Evolutionary conservation across 2,113 vertebrate species (phyloP), one percentile per base, ranked within the genome.

Genomic region (Dromas ardeola): DNA sequence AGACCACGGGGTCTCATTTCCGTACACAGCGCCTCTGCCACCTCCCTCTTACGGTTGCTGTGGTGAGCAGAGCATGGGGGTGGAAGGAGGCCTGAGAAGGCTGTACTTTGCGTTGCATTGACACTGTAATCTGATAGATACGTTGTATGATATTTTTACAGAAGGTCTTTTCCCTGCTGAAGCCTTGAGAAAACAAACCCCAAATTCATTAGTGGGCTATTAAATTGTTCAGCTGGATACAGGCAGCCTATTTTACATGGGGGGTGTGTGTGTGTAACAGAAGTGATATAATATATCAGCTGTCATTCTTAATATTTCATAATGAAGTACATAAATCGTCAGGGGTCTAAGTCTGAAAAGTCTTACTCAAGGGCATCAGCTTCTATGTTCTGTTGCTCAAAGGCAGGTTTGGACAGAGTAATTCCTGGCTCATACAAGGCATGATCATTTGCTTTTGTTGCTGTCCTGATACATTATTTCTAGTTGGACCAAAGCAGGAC

Each of bases 121-220:
- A 38, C 56, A 26, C 3, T 1, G 36, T 23, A 70, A 32, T n/a
- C 50, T 36, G 36, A 55, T 3, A 42, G 42, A 50, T 36, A 11
- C 0, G 0, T 62, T 58, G 17, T 19, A 18, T 0, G 0, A 34
- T 55, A 12, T 65, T 91, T 42, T 77, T 62, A n/a, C 1, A 2
- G 34, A 69, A 89, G 58, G 47, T 34, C 4, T 52, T 66, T 58
- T 81, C 10, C 77, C 10, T 4, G 3, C 22, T 1, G 6, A 93
- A 91, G 32, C 81, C 73, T 91, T 87, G 38, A 62, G 18, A 74
- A 92, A 81, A 50, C 38, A 53, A 62, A 6, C 18, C 17, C 21
- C 25, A 50, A n/a, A 69, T 55, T 73, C 29, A 23, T 69, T 36
- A 61, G 32, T 26, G 49, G 40, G 11, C 15, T 59, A 66, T 81